Percentiles rank a stretch among this genome's conserved stretches.
Conservation (phyloP, 2,797 vertebrate species). For the Sorex maritimensis region DNA sequence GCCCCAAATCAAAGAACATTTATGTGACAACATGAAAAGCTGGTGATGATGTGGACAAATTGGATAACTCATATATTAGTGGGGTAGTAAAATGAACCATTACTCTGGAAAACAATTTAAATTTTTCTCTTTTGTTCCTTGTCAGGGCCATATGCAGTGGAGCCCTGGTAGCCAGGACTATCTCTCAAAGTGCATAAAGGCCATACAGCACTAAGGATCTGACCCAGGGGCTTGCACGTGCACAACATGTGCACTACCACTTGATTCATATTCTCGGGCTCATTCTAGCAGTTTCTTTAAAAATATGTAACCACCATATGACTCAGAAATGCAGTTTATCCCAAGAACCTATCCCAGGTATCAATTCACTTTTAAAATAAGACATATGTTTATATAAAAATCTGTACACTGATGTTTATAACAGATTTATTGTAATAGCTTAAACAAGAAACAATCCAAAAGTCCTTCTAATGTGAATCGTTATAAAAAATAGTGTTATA, state of each 20-base stretch:
- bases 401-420: neutral
- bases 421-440: conserved; percentile 7
- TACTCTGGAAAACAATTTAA: conserved; percentile 36
- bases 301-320: neutral
- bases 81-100: neutral
- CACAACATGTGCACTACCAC: too few species aligned
- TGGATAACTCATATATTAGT: neutral
- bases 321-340: neutral
- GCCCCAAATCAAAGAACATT: too few species aligned
- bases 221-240: too few species aligned
- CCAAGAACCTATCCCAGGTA: neutral
- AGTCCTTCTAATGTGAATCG: neutral
- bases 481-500: neutral
- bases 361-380: conserved; percentile 4
- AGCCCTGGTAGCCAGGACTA: too few species aligned
- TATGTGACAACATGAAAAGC: neutral
- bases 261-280: too few species aligned
- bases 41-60: neutral
- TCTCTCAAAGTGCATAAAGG: too few species aligned
- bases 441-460: conserved; percentile 10
- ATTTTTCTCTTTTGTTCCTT: too few species aligned
- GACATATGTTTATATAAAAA: neutral
- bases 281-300: conserved; percentile 40
- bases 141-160: too few species aligned
- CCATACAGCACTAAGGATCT: too few species aligned